phyloP scores from a whole-genome alignment of 2,113 vertebrate species.

The Labeo rohita region DNA sequence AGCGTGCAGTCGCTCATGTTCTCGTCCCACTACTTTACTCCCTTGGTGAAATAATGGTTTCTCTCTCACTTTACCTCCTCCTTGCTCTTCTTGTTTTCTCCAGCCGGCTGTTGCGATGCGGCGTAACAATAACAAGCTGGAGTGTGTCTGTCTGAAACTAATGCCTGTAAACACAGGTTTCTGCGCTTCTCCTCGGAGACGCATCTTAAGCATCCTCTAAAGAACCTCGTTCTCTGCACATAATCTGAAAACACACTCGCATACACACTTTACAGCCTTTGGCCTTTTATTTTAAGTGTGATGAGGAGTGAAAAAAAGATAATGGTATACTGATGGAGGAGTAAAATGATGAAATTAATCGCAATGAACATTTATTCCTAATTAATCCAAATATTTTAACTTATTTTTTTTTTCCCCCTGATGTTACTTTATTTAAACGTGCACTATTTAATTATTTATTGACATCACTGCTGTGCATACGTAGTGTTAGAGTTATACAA shows the following conservation, averaged over 20 bases:
- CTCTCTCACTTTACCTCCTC: conserved; percentile 39
- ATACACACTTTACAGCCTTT: background rate
- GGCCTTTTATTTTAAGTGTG: background rate
- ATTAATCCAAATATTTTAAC: background rate
- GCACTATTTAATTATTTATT: background rate
- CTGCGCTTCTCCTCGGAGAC: background rate
- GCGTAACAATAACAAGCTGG: conserved; percentile 15
- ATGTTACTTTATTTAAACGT: background rate
- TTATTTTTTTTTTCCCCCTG: background rate
- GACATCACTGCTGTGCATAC: background rate
- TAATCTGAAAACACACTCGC: conserved; percentile 52
- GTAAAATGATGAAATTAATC: conserved; percentile 7
- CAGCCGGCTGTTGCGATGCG: conserved; percentile 31
- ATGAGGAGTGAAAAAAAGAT: background rate
- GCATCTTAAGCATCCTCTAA: conserved; percentile 16
- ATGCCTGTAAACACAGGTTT: conserved; percentile 33
- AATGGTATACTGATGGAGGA: background rate
- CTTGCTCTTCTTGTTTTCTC: conserved; percentile 53
- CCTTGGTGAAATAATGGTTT: conserved; percentile 62
- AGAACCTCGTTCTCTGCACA: conserved; percentile 47
- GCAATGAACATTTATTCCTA: background rate
- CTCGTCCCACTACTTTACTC: conserved; percentile 64
- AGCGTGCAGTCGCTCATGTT: conserved; percentile 67
- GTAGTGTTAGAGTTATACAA: background rate
- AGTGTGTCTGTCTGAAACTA: conserved; percentile 28